These are phyloP conservation scores for Anagrus nilaparvatae DNA, from an alignment of 1,140 invertebrate genomes.

Conservation along the genomic window DNA sequence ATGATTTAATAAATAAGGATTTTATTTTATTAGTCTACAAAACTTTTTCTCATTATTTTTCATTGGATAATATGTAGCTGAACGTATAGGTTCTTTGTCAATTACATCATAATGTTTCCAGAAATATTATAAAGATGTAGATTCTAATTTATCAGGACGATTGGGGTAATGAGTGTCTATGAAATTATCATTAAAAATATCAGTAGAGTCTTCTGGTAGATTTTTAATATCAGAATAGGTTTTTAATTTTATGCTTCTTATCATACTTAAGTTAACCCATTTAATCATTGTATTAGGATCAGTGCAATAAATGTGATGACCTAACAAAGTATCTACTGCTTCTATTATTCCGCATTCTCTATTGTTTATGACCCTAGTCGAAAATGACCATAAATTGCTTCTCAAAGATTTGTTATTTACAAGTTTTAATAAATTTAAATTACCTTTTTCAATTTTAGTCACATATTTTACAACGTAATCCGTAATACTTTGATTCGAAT, in stretches of 20 bases:
- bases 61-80: slow-evolving; percentile 7
- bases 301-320: slow-evolving; percentile 26
- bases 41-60: background rate
- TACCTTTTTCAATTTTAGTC: slow-evolving; percentile 13
- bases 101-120: slow-evolving; percentile 17
- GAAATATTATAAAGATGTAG: slow-evolving; percentile 18
- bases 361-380: slow-evolving; percentile 20
- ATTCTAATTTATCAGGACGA: slow-evolving; percentile 16
- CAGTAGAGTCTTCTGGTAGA: slow-evolving; percentile 17
- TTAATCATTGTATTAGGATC: slow-evolving; percentile 27
- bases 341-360: slow-evolving; percentile 29
- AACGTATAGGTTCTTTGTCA: slow-evolving; percentile 11
- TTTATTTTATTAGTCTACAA: slow-evolving; percentile 17
- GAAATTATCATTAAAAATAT: slow-evolving; percentile 22
- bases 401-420: slow-evolving; percentile 15
- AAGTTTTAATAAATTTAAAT: slow-evolving; percentile 4
- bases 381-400: slow-evolving; percentile 19
- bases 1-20: slow-evolving; percentile 20
- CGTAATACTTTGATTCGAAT: slow-evolving; percentile 19
- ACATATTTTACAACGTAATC: slow-evolving; percentile 19
- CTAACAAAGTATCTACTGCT: slow-evolving; percentile 27
- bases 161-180: slow-evolving; percentile 24
- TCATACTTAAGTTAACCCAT: slow-evolving; percentile 30
- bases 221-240: slow-evolving; percentile 19
- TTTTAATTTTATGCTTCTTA: slow-evolving; percentile 24